Evolutionary conservation across 2,888 invertebrate genomes (phyloP), one percentile per base, ranked within the genome.

Genomic region (Cataglyphis livida): DNA sequence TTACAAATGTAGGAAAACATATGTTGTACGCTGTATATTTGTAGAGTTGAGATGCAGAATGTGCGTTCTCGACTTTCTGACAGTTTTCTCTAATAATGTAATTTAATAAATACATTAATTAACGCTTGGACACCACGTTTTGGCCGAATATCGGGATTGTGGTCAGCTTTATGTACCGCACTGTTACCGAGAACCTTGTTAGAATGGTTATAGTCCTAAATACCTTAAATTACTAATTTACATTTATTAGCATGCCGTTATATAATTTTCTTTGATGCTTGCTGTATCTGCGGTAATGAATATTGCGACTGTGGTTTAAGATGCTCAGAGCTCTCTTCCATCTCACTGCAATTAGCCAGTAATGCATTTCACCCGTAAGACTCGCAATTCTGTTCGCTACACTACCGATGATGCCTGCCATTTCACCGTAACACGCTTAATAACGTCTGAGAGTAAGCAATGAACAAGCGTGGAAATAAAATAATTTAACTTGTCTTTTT

Each of bases 341-440:
- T 38, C 64, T 84, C 64, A 65, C 71, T 83, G 81, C 84, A 84
- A 84, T 84, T 81, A 84, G 66, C 61, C 41, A 76, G 71, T 82
- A 82, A 84, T 76, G 82, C 70, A 71, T 79, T 79, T 59, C 32
- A 38, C 18, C 15, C 12, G 59, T 71, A 79, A 71, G 35, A 59
- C 21, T 35, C 48, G 78, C 59, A 71, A 71, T 79, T 79, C 71
- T 79, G 41, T 71, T 79, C 78, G 59, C 78, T 61, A 35, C 78
- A 71, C 71, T 71, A 71, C 78, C 59, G 44, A 35, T 59, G 59
- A 79, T 79, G 71, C 76, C 76, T 66, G 76, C 78, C 78, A 79
- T 61, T 79, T 48, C 48, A 61, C 35, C 70, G 70, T 70, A 78
- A 61, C 59, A 44, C 25, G 25, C 35, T 79, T 79, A 71, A 79